Evolutionary conservation across 64 coral and sea anemone genomes (phyloP).

Genomic region (Actinia tenebrosa): DNA sequence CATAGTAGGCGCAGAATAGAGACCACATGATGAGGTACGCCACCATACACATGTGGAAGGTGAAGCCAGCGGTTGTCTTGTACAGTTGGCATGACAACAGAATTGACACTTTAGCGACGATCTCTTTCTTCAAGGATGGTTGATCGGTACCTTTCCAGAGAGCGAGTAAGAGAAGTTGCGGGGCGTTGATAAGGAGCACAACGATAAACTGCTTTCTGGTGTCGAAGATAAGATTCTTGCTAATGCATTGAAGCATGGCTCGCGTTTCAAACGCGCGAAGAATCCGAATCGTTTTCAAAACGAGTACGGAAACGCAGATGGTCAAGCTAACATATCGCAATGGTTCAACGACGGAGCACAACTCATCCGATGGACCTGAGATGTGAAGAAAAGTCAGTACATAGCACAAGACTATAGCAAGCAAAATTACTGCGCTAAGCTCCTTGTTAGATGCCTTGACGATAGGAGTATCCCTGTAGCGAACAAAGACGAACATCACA

Average conservation of each 20-base stretch:
- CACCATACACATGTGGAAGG: constrained; percentile 35
- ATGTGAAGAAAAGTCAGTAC: constrained; percentile 33
- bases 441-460: constrained; percentile 57
- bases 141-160: constrained; percentile 46
- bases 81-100: constrained; percentile 40
- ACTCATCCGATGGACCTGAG: constrained; percentile 3
- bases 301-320: constrained; percentile 35
- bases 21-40: constrained; percentile 40
- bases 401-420: constrained; percentile 30
- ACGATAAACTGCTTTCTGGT: constrained; percentile 25
- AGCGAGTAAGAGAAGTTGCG: constrained; percentile 21
- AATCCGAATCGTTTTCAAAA: constrained; percentile 46
- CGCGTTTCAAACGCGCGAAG: constrained; percentile 41
- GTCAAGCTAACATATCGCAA: constrained; percentile 38
- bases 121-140: constrained; percentile 28
- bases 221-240: constrained; percentile 17
- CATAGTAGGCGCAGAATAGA: constrained; percentile 54
- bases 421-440: constrained; percentile 6
- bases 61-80: constrained; percentile 20
- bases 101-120: constrained; percentile 25
- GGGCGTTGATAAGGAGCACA: constrained; percentile 32
- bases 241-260: constrained; percentile 35
- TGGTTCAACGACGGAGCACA: constrained; percentile 44
- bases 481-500: constrained; percentile 13
- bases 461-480: constrained; percentile 11